Percentiles rank a stretch among this genome's conserved stretches.
phyloP scores from a whole-genome alignment of 2,113 vertebrate species.

The Anguilla rostrata region DNA sequence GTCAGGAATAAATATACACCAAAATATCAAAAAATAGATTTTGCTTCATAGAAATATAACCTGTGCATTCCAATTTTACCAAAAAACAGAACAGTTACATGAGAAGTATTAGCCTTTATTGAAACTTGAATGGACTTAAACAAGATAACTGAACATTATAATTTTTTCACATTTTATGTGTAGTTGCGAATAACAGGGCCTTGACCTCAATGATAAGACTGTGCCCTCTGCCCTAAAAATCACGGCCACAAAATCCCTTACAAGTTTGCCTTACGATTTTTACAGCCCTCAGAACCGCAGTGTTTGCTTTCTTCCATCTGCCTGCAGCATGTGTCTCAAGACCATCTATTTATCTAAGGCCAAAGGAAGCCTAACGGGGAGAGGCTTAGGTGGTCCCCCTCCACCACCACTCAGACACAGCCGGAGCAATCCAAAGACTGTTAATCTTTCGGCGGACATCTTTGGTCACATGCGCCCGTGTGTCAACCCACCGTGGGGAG shows the following conservation, averaged over 20 bases:
- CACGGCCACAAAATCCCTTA: background rate
- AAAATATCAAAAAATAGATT: background rate
- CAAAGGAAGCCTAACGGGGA: background rate
- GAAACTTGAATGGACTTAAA: background rate
- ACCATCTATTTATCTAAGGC: background rate
- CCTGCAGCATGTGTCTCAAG: background rate
- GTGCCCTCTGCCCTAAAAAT: background rate
- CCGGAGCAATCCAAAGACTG: background rate
- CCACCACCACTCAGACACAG: background rate
- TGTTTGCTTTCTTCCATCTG: background rate
- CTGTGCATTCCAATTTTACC: background rate
- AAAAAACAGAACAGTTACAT: no score
- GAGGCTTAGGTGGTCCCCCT: background rate
- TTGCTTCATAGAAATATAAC: background rate
- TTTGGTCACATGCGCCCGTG: background rate
- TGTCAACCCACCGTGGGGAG: background rate
- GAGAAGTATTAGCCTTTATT: background rate
- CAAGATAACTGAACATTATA: background rate
- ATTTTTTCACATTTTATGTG: background rate
- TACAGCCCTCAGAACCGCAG: background rate
- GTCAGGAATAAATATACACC: background rate
- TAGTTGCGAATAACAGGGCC: background rate
- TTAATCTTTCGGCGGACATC: background rate
- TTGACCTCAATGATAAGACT: conserved; percentile 10
- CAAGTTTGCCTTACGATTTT: conserved; percentile 1